These are phyloP conservation scores for Odocoileus hemionus DNA, from an alignment of 2,113 vertebrate genomes.

Conservation along the genomic window DNA sequence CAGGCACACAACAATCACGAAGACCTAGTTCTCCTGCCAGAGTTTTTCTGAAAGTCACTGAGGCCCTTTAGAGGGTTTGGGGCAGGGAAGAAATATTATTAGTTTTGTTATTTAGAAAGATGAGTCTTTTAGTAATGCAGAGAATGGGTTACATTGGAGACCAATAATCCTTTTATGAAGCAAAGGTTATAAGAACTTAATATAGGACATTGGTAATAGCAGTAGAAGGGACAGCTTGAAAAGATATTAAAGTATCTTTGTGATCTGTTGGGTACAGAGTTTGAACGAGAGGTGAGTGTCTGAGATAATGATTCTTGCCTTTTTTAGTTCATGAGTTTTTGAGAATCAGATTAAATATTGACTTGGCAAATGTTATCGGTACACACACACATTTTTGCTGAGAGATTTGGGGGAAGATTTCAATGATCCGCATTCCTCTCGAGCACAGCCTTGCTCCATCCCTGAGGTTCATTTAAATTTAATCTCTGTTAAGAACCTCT, in stretches of 20 bases:
- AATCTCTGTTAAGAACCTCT: background rate
- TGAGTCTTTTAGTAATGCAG: background rate
- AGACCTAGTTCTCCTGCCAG: background rate
- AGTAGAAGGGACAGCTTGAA: background rate
- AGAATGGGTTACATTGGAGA: background rate
- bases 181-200: background rate
- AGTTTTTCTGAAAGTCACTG: background rate
- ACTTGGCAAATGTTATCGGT: background rate
- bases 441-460: fast-evolving
- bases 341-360: background rate
- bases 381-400: background rate
- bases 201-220: too few species aligned
- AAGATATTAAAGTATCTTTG: background rate
- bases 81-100: background rate
- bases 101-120: background rate
- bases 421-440: background rate
- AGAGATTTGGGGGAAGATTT: background rate
- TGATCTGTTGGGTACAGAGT: too few species aligned
- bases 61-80: background rate
- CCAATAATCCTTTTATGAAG: background rate
- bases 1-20: fast-evolving
- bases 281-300: background rate
- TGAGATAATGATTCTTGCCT: background rate
- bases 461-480: background rate
- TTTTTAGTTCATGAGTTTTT: background rate